Base-by-base conservation (phyloP, 2,113 vertebrate species). In the Arenaria interpres region DNA sequence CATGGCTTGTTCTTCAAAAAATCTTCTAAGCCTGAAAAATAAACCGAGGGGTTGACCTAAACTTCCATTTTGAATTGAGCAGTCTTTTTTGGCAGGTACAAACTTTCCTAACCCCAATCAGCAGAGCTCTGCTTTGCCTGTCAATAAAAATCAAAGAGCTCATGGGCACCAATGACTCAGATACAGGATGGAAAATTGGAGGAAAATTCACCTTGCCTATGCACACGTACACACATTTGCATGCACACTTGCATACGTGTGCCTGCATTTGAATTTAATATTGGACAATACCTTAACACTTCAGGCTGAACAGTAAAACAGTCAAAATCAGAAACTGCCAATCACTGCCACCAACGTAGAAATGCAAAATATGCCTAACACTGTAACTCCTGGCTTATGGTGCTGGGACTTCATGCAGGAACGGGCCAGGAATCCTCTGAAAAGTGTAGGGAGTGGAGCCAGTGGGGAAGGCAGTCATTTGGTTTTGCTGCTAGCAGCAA, bases 61-160 rank as follows among this genome's bases (percentile, higher is more conserved):
- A 43, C 41, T 86, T 81, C 7, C 27, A 18, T 64, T 68, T 93
- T 2, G 4, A 72, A 51, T 13, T 41, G 53, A 8, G 21, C 30
- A 28, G 39, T 82, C 23, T 81, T 24, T 66, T 81, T 77, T 0
- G 1, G 76, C 64, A 81, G 37, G 21, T n/a, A 50, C 0, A 0
- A 46, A 22, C 23, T 57, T 32, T 51, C 18, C 20, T 28, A 50
- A 43, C 8, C 37, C 43, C 33, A 37, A 33, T 9, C 23, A 77
- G 67, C 25, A 86, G 16, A 57, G 35, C 21, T 72, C 62, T 75
- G 73, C 46, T 91, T 57, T 5, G 1, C 15, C 23, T 33, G 6
- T 22, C 30, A 45, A 10, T 19, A 72, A 71, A 92, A n/a, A 77
- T 19, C 10, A 46, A 46, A 53, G 23, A 75, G 33, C 27, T 39